Percentiles rank a stretch among this genome's conserved stretches.
Evolutionary conservation across 2,888 invertebrate species (phyloP).

Genomic region (Polyommatus iphigenia): DNA sequence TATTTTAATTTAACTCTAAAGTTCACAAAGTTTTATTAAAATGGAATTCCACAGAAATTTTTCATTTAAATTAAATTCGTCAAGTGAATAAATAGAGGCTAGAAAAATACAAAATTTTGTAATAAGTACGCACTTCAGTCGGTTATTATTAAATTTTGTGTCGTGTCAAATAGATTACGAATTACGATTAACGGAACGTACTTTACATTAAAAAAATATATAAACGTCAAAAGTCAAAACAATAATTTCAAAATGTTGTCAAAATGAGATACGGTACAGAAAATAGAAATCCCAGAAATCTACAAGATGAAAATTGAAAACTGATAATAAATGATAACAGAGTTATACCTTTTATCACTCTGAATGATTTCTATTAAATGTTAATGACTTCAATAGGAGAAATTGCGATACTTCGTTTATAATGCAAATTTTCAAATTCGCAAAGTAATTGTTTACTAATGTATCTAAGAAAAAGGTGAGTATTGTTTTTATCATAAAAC

Average conservation of each 20-base stretch:
- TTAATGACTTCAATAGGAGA: not conserved
- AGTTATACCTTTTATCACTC: not conserved
- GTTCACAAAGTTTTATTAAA: not conserved
- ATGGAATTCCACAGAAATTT: not conserved
- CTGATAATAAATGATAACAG: not conserved
- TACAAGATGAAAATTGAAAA: not conserved
- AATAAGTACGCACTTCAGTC: too few relatives aligned
- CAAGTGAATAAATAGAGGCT: too few relatives aligned
- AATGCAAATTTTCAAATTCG: not conserved
- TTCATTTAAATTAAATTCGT: not conserved
- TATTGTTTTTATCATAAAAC: not conserved
- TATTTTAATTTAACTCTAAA: not conserved
- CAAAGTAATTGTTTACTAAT: constrained; percentile 19
- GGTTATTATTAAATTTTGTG: too few relatives aligned
- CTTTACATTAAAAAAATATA: not conserved
- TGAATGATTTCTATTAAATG: not conserved
- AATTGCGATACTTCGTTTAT: not conserved
- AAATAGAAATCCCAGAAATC: too few relatives aligned
- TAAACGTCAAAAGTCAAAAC: not conserved
- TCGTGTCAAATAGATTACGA: too few relatives aligned
- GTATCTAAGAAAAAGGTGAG: constrained; percentile 36
- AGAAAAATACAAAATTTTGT: too few relatives aligned
- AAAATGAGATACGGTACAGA: too few relatives aligned
- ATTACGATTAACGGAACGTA: too few relatives aligned
- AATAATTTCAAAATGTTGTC: not conserved